Conservation (phyloP, 1,140 invertebrate species). For the Panulirus ornatus region DNA sequence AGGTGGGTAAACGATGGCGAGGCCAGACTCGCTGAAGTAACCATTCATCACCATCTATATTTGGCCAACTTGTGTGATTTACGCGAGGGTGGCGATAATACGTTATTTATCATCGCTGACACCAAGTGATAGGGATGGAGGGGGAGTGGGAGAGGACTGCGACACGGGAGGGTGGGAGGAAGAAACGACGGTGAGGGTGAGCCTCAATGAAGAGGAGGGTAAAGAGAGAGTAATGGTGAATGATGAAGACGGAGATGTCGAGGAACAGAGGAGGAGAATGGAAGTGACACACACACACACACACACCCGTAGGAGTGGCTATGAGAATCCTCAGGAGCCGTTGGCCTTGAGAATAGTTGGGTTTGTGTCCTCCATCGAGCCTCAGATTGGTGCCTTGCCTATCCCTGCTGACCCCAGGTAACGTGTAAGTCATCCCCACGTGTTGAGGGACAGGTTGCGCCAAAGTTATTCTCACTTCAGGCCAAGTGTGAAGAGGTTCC, state of each 20-base stretch:
- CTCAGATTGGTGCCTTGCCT: too few species aligned
- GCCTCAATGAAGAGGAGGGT: neutral
- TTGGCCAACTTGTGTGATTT: constrained; percentile 23
- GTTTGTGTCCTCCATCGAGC: too few species aligned
- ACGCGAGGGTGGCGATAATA: constrained; percentile 23
- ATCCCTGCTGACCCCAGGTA: too few species aligned
- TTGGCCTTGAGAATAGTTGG: too few species aligned
- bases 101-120: constrained; percentile 26
- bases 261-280: neutral
- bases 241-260: neutral
- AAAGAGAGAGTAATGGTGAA: neutral
- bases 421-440: too few species aligned
- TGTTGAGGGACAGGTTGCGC: too few species aligned
- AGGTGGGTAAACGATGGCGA: constrained; percentile 10
- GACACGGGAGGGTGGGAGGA: neutral
- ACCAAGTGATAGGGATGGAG: constrained; percentile 1
- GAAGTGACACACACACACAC: neutral
- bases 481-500: too few species aligned
- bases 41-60: constrained; percentile 35
- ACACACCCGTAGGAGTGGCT: too few species aligned
- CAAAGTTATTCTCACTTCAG: too few species aligned
- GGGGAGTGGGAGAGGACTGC: neutral
- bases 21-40: neutral
- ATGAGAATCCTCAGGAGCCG: neutral
- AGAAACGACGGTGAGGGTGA: neutral